A percentile compares a stretch with the other conserved stretches of the same genome.
Conservation (phyloP, 2,797 vertebrate species). For the Nannoperca australis region DNA sequence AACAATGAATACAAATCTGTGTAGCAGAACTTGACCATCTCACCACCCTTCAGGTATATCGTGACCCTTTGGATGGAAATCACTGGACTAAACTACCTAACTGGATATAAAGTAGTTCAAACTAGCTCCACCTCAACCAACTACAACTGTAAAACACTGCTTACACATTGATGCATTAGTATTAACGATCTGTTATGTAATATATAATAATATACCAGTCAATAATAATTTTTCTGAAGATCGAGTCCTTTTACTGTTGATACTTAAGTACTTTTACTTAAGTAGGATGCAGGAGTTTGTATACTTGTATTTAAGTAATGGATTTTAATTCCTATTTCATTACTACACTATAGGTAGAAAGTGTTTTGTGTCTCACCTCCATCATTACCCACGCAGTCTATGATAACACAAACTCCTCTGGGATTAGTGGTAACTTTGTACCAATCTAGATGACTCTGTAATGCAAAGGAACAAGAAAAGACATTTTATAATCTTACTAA, state of each 20-base stretch:
- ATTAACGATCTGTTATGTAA: neutral
- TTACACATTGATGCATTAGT: neutral
- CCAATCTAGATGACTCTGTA: slow-evolving; percentile 75
- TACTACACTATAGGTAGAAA: neutral
- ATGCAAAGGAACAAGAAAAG: slow-evolving; percentile 35
- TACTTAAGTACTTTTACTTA: neutral
- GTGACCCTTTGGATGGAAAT: neutral
- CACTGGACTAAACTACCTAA: neutral
- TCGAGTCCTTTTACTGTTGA: neutral
- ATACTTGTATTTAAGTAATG: neutral
- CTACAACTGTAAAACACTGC: neutral
- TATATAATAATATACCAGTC: neutral
- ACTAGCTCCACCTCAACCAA: neutral
- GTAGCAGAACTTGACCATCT: neutral
- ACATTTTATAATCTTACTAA: neutral
- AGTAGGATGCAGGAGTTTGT: neutral
- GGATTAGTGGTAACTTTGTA: slow-evolving; percentile 87
- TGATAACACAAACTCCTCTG: slow-evolving; percentile 92
- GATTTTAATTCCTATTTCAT: neutral
- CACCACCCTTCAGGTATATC: neutral
- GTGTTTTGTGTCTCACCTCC: slow-evolving; percentile 84
- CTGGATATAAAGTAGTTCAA: neutral
- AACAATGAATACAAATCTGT: neutral
- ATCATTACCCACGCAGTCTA: slow-evolving; percentile 93
- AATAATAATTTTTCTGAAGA: neutral